phyloP scores from a whole-genome alignment of 2,888 invertebrate species.

The Chaitophorus viminalis region DNA sequence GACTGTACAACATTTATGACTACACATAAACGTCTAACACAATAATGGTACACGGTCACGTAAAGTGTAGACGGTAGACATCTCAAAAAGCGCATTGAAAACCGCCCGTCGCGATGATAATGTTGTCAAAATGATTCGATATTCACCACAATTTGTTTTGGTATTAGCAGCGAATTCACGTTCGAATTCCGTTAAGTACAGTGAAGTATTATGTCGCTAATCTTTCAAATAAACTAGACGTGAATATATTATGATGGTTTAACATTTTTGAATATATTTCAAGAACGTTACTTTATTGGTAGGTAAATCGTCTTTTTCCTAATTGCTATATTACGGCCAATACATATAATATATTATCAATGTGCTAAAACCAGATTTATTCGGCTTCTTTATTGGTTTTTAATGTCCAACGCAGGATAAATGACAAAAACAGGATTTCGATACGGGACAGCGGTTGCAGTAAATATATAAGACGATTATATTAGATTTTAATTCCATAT shows the following conservation, averaged over 20 bases:
- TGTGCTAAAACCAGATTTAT: constrained; percentile 49
- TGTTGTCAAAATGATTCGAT: constrained; percentile 42
- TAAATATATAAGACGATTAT: constrained; percentile 39
- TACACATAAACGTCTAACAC: not conserved
- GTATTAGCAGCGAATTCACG: not conserved
- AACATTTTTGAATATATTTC: not conserved
- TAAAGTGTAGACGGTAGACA: not conserved
- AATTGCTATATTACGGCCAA: constrained; percentile 16
- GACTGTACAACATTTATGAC: constrained; percentile 29
- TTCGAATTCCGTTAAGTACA: not conserved
- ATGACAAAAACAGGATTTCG: constrained; percentile 54
- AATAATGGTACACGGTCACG: constrained; percentile 45
- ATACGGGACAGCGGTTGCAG: not conserved
- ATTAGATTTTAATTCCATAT: constrained; percentile 23
- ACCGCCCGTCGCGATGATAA: constrained; percentile 48
- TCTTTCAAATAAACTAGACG: not conserved
- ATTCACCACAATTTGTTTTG: constrained; percentile 11
- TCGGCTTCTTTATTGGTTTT: constrained; percentile 56
- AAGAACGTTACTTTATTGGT: not conserved
- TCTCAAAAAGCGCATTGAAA: constrained; percentile 30
- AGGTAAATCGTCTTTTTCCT: not conserved
- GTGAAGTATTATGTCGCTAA: not conserved
- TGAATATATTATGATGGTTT: not conserved
- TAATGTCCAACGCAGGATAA: constrained; percentile 30
- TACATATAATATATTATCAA: constrained; percentile 15